phyloP scores from a whole-genome alignment of 2,888 invertebrate genomes.

The Platycnemis pennipes region DNA sequence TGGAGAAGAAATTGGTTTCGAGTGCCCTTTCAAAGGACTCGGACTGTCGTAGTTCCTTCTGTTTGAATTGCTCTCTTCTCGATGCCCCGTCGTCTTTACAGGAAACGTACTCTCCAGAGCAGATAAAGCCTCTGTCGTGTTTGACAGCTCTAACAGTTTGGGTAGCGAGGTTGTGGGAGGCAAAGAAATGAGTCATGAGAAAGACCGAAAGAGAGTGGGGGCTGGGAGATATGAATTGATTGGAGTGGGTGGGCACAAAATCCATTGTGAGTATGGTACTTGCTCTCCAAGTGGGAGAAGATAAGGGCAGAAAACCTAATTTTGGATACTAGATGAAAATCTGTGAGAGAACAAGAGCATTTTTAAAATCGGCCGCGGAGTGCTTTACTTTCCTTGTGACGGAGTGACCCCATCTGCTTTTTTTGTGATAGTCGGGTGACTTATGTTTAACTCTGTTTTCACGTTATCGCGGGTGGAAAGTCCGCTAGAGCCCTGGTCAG shows the following conservation, averaged over 20 bases:
- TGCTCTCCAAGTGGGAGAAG: not conserved
- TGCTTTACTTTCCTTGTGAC: not conserved
- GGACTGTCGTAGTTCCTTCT: not conserved
- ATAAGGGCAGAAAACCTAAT: not conserved
- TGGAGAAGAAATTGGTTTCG: not conserved
- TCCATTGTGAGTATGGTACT: not conserved
- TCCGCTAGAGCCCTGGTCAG: no score
- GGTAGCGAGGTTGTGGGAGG: not conserved
- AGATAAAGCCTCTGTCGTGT: not conserved
- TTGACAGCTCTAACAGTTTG: slow-evolving; percentile 2
- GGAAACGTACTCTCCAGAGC: not conserved
- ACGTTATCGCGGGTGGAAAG: no score
- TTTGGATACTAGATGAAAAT: no score
- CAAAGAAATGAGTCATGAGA: not conserved
- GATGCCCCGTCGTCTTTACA: not conserved
- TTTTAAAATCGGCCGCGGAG: not conserved
- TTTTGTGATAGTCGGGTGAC: no score
- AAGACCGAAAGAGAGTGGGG: not conserved
- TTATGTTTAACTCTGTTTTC: no score
- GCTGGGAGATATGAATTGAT: slow-evolving; percentile 3
- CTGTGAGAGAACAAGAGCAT: not conserved
- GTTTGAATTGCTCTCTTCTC: not conserved
- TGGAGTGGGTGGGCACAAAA: not conserved
- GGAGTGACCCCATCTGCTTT: no score
- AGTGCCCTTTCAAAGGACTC: slow-evolving; percentile 11